Base-by-base conservation (phyloP, 2,888 invertebrate species). In the Salpingus planirostris region DNA sequence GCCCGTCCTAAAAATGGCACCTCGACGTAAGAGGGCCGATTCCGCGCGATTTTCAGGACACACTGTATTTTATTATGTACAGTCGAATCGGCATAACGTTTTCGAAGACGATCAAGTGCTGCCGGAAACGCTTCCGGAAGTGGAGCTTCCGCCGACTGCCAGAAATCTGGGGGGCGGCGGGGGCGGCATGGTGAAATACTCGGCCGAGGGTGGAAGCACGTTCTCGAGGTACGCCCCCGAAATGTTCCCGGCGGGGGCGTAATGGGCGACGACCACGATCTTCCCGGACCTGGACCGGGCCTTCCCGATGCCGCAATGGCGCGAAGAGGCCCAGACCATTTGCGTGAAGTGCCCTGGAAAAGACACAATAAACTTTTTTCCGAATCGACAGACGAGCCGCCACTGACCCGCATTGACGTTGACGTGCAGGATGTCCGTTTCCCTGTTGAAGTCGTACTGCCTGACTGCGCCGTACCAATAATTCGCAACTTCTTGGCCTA, bases 241-340 rank as follows among this genome's bases (percentile, higher is more conserved):
- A 18, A 76, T 60, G 61, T 89, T 89, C 18, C 81, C 90, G 0
- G 84, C 78, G 0, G 89, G 88, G 21, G 78, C 74, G 60, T 89
- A 90, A 64, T 85, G 84, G 10, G 85, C 87, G 1, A 89, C 89
- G 0, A 89, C 86, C 42, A 86, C 79, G 25, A 84, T 71, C 55
- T 84, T 84, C 8, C 86, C 86, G 10, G 80, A 79, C 24, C 80
- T 68, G 15, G 82, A 82, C 29, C 78, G 73, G 1, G 87, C 86
- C 55, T 84, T 85, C 4, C 87, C 89, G 1, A 89, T 76, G 2
- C 90, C 89, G 54, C 88, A 78, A 58, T 78, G 75, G 24, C 75
- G 73, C 2, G 82, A 84, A 26, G 71, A 73, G 21, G 76, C 74
- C 89, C 90, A 90, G 13, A 89, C 83, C 62, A 90, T 70, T 66